Evolutionary conservation across 2,797 vertebrate species (phyloP), one percentile per base, ranked within the genome.

Genomic region (Paramormyrops hopkinsi): DNA sequence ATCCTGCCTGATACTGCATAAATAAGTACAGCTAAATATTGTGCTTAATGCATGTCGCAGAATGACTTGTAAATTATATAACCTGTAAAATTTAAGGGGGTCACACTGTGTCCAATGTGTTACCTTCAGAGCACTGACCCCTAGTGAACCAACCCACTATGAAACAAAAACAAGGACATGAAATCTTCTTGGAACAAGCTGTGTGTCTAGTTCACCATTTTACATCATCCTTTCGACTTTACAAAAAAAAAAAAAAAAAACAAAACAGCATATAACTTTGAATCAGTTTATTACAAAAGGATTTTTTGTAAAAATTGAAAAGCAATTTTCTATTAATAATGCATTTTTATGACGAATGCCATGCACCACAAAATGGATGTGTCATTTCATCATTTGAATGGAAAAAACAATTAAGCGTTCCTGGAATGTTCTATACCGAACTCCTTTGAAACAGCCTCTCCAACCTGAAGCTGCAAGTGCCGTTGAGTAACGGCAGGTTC

Each of bases 381-480:
- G 93, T 91, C 82, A 51, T 29, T 92, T 90, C 92, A 92, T 91
- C 91, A 90, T 92, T 93, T 83, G 17, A 90, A 50, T 90, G 89
- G 90, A 91, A 91, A 90, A 48, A 91, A 85, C 44, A 87, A 54
- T 82, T 82, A 89, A 86, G 12, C 33, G 25, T 90, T 89, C 90
- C 90, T 95, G 96, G 96, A 97, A 96, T 97, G 96, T 94, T 93
- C 90, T 91, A 90, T 89, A 91, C 85, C 91, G 50, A 65, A 82
- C 92, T 90, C 86, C 92, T 92, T 94, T 90, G 90, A 90, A 94
- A 94, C 92, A 94, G 94, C 89, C 89, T 91, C 92, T 93, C 91
- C 91, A 93, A 89, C 91, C 93, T 92, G 89, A 93, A 94, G 91
- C 93, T 90, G 87, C 91, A 91, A 87, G 88, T 51, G 90, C 88